Conservation (phyloP, 1,140 invertebrate species). For the Drosophila auraria region DNA sequence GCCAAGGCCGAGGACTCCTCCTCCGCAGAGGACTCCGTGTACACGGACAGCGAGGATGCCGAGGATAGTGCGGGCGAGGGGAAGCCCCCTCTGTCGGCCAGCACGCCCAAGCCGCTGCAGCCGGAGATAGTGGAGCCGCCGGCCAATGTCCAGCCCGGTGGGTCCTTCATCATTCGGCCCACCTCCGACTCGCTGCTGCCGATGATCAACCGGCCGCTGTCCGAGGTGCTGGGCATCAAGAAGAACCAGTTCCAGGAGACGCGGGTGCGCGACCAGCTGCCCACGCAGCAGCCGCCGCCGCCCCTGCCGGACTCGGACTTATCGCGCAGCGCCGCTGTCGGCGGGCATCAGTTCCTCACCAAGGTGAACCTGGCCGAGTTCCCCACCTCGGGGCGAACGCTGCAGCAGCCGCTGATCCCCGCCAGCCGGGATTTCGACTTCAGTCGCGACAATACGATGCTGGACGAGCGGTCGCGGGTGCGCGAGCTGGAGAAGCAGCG, state of each 20-base stretch:
- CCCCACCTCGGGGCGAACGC: constrained; percentile 62
- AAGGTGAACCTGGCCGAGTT: constrained; percentile 83
- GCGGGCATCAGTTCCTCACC: constrained; percentile 70
- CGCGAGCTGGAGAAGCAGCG: constrained; percentile 67
- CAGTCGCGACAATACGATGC: constrained; percentile 80
- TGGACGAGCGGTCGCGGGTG: constrained; percentile 75
- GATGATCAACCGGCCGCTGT: constrained; percentile 84
- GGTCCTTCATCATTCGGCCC: constrained; percentile 77
- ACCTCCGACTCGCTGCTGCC: constrained; percentile 77
- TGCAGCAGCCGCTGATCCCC: constrained; percentile 43
- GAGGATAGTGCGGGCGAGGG: constrained; percentile 32
- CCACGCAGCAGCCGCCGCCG: constrained; percentile 58
- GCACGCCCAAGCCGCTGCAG: constrained; percentile 55
- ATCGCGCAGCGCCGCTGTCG: constrained; percentile 7
- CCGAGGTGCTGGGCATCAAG: constrained; percentile 84
- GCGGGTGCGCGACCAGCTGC: constrained; percentile 67
- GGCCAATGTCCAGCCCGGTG: constrained; percentile 54
- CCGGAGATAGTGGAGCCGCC: constrained; percentile 65
- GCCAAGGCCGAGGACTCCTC: constrained; percentile 62
- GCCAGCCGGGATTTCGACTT: constrained; percentile 77
- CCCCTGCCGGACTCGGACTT: constrained; percentile 40
- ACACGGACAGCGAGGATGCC: constrained; percentile 68
- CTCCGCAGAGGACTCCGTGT: constrained; percentile 65
- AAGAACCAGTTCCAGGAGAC: constrained; percentile 85
- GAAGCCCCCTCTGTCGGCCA: constrained; percentile 26